phyloP scores from a whole-genome alignment of 2,113 vertebrate species.

The Nettapus auritus region DNA sequence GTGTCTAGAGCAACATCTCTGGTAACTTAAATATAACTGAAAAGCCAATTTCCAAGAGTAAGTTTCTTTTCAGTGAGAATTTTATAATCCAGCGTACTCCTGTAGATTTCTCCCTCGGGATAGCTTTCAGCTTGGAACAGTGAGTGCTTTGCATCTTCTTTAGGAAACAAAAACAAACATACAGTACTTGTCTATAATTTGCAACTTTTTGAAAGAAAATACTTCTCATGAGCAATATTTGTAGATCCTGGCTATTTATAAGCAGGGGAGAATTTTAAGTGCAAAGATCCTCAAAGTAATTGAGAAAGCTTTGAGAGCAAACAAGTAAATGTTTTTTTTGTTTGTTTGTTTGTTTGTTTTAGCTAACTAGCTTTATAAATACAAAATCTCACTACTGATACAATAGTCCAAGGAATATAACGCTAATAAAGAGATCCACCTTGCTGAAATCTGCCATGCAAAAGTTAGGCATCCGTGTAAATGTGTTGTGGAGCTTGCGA shows the following conservation, averaged over 20 bases:
- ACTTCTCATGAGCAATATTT: not conserved
- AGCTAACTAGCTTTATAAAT: not conserved
- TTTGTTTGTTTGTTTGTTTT: not conserved
- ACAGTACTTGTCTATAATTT: not conserved
- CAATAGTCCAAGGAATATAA: not conserved
- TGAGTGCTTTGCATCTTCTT: not conserved
- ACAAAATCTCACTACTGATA: not conserved
- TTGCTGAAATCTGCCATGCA: not conserved
- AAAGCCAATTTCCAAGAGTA: not conserved
- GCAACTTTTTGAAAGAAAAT: not conserved
- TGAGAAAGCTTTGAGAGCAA: not conserved
- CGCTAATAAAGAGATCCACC: not conserved
- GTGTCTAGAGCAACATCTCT: not conserved
- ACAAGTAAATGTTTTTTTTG: not conserved
- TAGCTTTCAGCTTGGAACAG: not conserved
- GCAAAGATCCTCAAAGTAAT: not conserved
- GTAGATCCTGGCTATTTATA: not conserved
- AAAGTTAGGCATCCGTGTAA: not conserved
- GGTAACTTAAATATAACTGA: not conserved
- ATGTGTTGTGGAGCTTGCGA: not conserved
- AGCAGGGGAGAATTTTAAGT: not conserved
- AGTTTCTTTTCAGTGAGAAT: not conserved
- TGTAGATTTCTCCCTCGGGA: not conserved
- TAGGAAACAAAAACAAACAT: not conserved
- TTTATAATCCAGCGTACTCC: not conserved